Conservation (phyloP, 2,113 vertebrate genomes). For the Lota lota region DNA sequence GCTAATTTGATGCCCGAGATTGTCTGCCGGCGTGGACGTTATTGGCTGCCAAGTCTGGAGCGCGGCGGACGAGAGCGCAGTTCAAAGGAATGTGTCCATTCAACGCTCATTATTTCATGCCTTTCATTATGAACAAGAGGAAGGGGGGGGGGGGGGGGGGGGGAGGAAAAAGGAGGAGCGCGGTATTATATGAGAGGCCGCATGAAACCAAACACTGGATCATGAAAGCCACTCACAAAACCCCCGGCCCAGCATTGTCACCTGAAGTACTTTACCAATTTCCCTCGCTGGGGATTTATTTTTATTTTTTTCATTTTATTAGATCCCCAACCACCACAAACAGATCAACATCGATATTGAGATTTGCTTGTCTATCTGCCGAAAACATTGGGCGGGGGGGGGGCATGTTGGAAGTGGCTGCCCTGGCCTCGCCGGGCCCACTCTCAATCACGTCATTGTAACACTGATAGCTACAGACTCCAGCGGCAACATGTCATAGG, state of each 20-base stretch:
- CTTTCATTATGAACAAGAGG: slow-evolving; percentile 43
- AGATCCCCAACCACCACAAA: neutral
- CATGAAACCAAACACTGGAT: slow-evolving; percentile 50
- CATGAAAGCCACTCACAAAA: slow-evolving; percentile 53
- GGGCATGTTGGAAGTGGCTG: slow-evolving; percentile 4
- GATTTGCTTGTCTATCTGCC: slow-evolving; percentile 24
- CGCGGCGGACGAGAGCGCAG: slow-evolving; percentile 23
- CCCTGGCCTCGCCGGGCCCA: too few relatives aligned
- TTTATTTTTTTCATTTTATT: too few relatives aligned
- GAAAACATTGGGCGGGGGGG: slow-evolving; percentile 26
- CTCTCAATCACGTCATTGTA: slow-evolving; percentile 26
- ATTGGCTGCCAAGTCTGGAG: slow-evolving; percentile 51
- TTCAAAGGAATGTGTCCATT: slow-evolving; percentile 60
- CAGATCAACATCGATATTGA: slow-evolving; percentile 33
- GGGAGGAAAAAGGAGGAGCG: slow-evolving; percentile 13
- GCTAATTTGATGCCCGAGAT: slow-evolving; percentile 60
- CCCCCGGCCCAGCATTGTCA: slow-evolving; percentile 16
- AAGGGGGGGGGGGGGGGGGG: slow-evolving; percentile 5
- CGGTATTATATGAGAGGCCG: slow-evolving; percentile 40
- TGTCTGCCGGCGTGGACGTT: slow-evolving; percentile 52
- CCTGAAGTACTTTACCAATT: slow-evolving; percentile 40
- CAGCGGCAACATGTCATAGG: slow-evolving; percentile 52
- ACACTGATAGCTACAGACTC: slow-evolving; percentile 52
- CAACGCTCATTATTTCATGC: slow-evolving; percentile 37
- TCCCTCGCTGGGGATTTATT: slow-evolving; percentile 13